Base-by-base conservation (phyloP, 1,140 invertebrate species). In the Hycleus phaleratus region DNA sequence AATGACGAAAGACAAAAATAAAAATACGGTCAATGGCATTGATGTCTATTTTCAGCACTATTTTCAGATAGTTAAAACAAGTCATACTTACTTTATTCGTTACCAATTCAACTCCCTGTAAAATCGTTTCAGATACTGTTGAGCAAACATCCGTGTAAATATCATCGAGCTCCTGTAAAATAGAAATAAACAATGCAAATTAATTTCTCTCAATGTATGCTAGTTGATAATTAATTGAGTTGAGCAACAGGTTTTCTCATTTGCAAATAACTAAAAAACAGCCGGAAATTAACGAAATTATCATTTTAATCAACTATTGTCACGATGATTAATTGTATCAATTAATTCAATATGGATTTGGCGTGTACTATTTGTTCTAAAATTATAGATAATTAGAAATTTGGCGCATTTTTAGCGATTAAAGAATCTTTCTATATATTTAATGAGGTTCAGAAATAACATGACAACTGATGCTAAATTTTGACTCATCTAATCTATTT, bases 71-170 rank as follows among this genome's bases (percentile, higher is more conserved):
- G 9, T 44, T 24, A 44, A 44, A 7, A 10, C 43, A 44, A 44
- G 43, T 44, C 43, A 44, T 10, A 78, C 79, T 82, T 80, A 92
- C 90, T 81, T 90, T 90, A 56, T 80, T 81, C 25, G 86, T 81
- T 59, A 94, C 82, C 60, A 90, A 82, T 76, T 93, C 86, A 56
- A 88, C 85, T 62, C 86, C 87, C 73, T 90, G 85, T 62, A 87
- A 79, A 71, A 93, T 82, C 12, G 89, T 84, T 53, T 90, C 88
- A 65, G 88, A 83, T 58, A 93, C 78, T 49, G 86, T 88, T 64
- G 82, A 80, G 74, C 86, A 90, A 26, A 92, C 81, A 71, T 93
- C 90, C 38, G 82, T 81, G 74, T 93, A 88, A 62, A 93, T 89
- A 69, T 91, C 88, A 75, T 93, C 91, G 63, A 94, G 74, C 78